phyloP scores from a whole-genome alignment of 2,797 vertebrate species.

The Arnoldichthys spilopterus region DNA sequence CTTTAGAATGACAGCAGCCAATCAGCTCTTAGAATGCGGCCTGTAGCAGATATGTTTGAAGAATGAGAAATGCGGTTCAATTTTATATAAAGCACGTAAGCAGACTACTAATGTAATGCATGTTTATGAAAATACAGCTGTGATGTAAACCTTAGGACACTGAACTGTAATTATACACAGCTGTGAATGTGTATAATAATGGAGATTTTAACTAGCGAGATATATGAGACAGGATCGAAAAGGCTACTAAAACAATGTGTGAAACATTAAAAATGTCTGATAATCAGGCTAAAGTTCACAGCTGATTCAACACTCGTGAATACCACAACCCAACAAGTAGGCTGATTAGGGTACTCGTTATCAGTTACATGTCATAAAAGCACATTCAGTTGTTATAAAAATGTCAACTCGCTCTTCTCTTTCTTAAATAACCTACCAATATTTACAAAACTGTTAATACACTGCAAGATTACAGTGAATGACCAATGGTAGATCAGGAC shows the following conservation, averaged over 20 bases:
- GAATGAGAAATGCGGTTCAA: not conserved
- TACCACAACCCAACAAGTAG: conserved; percentile 53
- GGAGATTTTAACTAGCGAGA: conserved; percentile 11
- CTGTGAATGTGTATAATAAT: not conserved
- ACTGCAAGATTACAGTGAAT: conserved; percentile 70
- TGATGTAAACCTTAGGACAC: conserved; percentile 22
- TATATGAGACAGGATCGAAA: conserved; percentile 23
- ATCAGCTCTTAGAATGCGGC: conserved; percentile 27
- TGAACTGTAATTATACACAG: conserved; percentile 23
- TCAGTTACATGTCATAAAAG: conserved; percentile 76
- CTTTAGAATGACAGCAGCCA: conserved; percentile 49
- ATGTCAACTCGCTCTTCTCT: conserved; percentile 66
- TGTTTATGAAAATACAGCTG: not conserved
- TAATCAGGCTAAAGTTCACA: conserved; percentile 57
- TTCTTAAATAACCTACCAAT: conserved; percentile 76
- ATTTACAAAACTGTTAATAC: conserved; percentile 77
- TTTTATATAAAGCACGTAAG: not conserved
- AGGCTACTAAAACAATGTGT: conserved; percentile 28
- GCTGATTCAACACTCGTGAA: conserved; percentile 57
- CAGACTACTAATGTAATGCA: conserved; percentile 3
- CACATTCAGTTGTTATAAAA: conserved; percentile 86
- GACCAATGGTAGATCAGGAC: conserved; percentile 57
- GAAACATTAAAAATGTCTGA: conserved; percentile 30
- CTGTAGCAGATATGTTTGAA: conserved; percentile 47
- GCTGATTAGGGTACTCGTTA: conserved; percentile 54